phyloP scores from a whole-genome alignment of 2,113 vertebrate species.

The Oryzias woworae region DNA sequence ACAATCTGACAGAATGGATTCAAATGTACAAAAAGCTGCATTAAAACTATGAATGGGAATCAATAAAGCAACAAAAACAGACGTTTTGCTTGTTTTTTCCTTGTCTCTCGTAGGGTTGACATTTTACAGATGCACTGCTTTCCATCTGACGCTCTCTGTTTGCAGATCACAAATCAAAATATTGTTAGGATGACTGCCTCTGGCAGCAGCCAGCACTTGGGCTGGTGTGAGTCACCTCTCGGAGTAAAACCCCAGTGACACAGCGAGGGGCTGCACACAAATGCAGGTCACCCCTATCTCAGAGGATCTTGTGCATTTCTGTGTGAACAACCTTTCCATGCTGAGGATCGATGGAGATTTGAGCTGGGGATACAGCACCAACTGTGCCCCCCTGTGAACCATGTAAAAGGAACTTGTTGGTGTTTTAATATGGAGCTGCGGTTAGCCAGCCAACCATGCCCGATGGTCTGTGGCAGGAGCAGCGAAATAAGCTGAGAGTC shows the following conservation, averaged over 20 bases:
- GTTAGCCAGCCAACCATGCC: slow-evolving; percentile 55
- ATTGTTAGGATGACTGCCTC: slow-evolving; percentile 22
- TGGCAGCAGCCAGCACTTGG: slow-evolving; percentile 41
- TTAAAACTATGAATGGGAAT: background rate
- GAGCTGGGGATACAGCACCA: slow-evolving; percentile 7
- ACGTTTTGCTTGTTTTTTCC: slow-evolving; percentile 22
- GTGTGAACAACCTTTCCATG: slow-evolving; percentile 45
- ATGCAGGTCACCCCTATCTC: slow-evolving; percentile 34
- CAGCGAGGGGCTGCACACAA: background rate
- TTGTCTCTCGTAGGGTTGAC: slow-evolving; percentile 39
- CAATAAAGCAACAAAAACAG: background rate
- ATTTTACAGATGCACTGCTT: slow-evolving; percentile 37
- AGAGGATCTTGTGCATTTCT: slow-evolving; percentile 1
- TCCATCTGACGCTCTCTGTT: slow-evolving; percentile 42
- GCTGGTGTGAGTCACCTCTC: slow-evolving; percentile 60
- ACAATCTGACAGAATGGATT: too few species aligned
- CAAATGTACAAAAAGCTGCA: too few species aligned
- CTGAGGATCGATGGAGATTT: slow-evolving; percentile 18
- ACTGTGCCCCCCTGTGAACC: background rate
- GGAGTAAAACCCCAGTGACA: slow-evolving; percentile 33
- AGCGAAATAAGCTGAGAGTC: slow-evolving; percentile 50
- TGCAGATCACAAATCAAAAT: slow-evolving; percentile 51
- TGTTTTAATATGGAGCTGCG: slow-evolving; percentile 57
- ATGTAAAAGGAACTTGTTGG: slow-evolving; percentile 21
- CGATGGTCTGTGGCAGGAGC: slow-evolving; percentile 60